phyloP scores from a whole-genome alignment of 2,797 vertebrate species.

The Poliocrania exsul region DNA sequence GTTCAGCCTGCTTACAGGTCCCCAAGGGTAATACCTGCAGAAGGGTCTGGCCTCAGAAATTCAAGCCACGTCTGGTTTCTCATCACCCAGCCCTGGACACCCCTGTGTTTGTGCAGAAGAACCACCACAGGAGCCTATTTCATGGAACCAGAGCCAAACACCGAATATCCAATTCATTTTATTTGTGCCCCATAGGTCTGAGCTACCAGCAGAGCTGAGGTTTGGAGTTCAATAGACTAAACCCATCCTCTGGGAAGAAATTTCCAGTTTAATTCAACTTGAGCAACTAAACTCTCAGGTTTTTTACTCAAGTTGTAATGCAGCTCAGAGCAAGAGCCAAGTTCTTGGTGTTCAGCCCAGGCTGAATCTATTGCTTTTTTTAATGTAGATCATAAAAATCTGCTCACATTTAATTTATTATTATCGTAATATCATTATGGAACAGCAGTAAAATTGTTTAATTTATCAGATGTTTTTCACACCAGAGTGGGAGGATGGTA shows the following conservation, averaged over 20 bases:
- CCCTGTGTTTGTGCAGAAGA: background rate
- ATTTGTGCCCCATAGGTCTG: background rate
- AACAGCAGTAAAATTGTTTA: slow-evolving; percentile 32
- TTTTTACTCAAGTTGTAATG: background rate
- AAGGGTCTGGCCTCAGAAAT: background rate
- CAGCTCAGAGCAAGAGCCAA: background rate
- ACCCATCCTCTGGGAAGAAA: background rate
- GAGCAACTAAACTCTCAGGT: background rate
- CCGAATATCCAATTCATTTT: background rate
- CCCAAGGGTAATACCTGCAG: background rate
- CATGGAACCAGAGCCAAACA: background rate
- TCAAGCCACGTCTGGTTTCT: slow-evolving; percentile 1
- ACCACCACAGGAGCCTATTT: background rate
- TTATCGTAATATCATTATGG: slow-evolving; percentile 66
- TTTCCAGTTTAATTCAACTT: background rate
- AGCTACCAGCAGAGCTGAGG: background rate
- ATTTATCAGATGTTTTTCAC: slow-evolving; percentile 46
- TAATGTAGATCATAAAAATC: slow-evolving; percentile 55
- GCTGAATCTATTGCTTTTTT: slow-evolving; percentile 36
- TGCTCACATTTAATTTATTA: slow-evolving; percentile 64
- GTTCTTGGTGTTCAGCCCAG: slow-evolving; percentile 68
- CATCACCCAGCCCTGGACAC: background rate
- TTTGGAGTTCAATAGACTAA: background rate
- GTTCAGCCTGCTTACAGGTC: slow-evolving; percentile 28
- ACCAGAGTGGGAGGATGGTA: background rate